Base-by-base conservation (phyloP, 2,797 vertebrate genomes). In the Smutsia temminckii region DNA sequence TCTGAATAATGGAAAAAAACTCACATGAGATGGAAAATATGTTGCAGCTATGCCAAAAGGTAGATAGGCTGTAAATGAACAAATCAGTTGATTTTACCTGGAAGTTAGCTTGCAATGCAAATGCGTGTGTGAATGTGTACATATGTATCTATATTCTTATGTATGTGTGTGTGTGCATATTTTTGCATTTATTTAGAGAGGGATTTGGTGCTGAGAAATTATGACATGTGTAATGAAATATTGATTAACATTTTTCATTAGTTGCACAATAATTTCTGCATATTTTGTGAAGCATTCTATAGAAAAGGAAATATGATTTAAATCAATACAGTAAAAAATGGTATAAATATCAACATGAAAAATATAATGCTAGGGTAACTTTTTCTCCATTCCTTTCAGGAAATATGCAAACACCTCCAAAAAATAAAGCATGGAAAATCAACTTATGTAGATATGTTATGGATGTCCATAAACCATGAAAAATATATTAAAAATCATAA, bases 401-500 rank as follows among this genome's bases (percentile, higher is more conserved):
- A 95, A 86, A 61, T 34, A 63, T 17, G 12, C 5, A 75, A 69
- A n/a, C 16, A 10, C 4, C 11, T 12, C 27, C 8, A 8, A 29
- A 78, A 66, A 25, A 16, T 11, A 75, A 49, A n/a, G 8, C 66
- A 3, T 2, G 64, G 4, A 85, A 85, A 85, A 94, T 79, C 3
- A 87, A 66, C 21, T 69, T 63, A 64, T 46, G n/a, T 0, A 66
- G 6, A 37, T 42, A 61, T n/a, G 6, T 63, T 37, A 92, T 8
- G 16, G 8, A n/a, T 64, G 21, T 53, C 49, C 20, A 90, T 32
- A 90, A 69, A 68, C 10, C 18, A 18, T 55, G 6, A 80, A 75
- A 93, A 79, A 46, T 18, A 87, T 53, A 78, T 77, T 59, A n/a
- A 63, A 85, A 88, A 89, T 14, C 63, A 42, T n/a, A 89, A 88